Evolutionary conservation across 2,888 invertebrate genomes (phyloP).

Genomic region (Orthosia gracilis): DNA sequence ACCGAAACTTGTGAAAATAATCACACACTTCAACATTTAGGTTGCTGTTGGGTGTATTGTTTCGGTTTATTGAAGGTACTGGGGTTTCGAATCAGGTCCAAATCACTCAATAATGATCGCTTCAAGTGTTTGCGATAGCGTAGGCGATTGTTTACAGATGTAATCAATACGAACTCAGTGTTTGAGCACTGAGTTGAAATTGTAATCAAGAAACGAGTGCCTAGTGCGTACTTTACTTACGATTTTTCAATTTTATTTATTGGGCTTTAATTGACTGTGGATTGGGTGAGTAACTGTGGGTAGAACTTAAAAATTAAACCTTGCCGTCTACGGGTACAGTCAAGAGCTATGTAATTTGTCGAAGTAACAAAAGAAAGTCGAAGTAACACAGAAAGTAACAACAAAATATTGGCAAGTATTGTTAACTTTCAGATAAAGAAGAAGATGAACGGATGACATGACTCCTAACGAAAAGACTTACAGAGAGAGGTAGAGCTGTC

Average conservation of each 20-base stretch:
- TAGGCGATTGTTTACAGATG: slow-evolving; percentile 59
- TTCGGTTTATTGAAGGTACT: slow-evolving; percentile 41
- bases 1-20: slow-evolving; percentile 33
- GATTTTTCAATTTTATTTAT: slow-evolving; percentile 14
- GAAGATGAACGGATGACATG: too few species aligned
- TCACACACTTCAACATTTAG: slow-evolving; percentile 47
- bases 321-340: not conserved
- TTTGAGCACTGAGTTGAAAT: slow-evolving; percentile 51
- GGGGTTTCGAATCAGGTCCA: slow-evolving; percentile 39
- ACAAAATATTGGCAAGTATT: too few species aligned
- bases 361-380: too few species aligned
- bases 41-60: slow-evolving; percentile 41
- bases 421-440: too few species aligned
- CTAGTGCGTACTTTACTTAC: slow-evolving; percentile 12
- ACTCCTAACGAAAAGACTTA: too few species aligned
- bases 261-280: not conserved
- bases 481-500: too few species aligned
- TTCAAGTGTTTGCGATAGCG: slow-evolving; percentile 60
- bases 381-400: too few species aligned
- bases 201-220: slow-evolving; percentile 51
- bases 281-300: not conserved
- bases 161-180: slow-evolving; percentile 57
- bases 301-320: not conserved
- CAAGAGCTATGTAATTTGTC: too few species aligned
- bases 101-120: slow-evolving; percentile 56